These are phyloP conservation scores for Glossosoma conforme DNA, from an alignment of 1,140 invertebrate genomes.

Conservation along the genomic window DNA sequence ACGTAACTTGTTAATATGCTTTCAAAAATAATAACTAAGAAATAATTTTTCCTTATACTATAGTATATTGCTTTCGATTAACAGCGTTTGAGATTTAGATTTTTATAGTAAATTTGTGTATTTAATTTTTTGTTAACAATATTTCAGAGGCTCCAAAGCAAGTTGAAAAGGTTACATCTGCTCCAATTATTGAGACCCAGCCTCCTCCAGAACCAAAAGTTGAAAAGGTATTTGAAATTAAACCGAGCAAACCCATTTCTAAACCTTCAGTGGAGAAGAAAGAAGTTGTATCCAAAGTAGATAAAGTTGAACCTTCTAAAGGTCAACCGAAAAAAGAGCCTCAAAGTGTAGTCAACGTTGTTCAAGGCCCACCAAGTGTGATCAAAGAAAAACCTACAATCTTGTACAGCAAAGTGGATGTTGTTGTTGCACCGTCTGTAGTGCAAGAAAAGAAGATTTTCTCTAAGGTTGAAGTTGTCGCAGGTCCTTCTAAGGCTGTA, in stretches of 20 bases:
- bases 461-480: slow-evolving; percentile 54
- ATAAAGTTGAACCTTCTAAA: slow-evolving; percentile 30
- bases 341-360: slow-evolving; percentile 25
- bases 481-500: slow-evolving; percentile 46
- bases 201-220: slow-evolving; percentile 44
- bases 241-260: slow-evolving; percentile 55
- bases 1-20: no score
- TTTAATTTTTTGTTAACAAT: slow-evolving; percentile 14
- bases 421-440: slow-evolving; percentile 33
- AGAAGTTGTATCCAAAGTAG: slow-evolving; percentile 39
- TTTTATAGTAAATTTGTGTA: no score
- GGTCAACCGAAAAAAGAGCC: slow-evolving; percentile 29
- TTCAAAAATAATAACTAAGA: no score
- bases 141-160: slow-evolving; percentile 45
- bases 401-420: slow-evolving; percentile 40
- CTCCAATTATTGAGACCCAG: slow-evolving; percentile 54
- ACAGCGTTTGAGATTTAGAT: no score
- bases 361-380: slow-evolving; percentile 31
- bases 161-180: slow-evolving; percentile 39
- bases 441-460: slow-evolving; percentile 47
- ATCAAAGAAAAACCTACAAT: slow-evolving; percentile 32
- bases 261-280: slow-evolving; percentile 46
- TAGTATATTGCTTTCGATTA: no score
- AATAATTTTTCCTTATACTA: no score
- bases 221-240: slow-evolving; percentile 48